Conservation (phyloP, 2,797 vertebrate genomes). For the Characodon lateralis region DNA sequence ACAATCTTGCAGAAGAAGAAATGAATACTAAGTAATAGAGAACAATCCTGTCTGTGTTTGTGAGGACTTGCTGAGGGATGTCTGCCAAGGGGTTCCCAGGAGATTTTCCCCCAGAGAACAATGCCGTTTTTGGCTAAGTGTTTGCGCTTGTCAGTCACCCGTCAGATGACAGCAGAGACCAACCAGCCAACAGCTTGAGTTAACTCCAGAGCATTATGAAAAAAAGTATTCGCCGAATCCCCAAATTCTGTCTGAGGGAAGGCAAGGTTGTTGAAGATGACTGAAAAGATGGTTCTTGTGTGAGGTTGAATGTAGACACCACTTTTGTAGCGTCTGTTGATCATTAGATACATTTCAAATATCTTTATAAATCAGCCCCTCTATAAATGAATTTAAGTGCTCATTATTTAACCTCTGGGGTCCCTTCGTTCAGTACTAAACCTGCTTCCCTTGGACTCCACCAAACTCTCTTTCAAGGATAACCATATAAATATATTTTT, state of each 20-base stretch:
- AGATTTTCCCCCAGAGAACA: conserved; percentile 63
- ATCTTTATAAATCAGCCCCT: background rate
- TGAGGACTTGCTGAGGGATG: conserved; percentile 34
- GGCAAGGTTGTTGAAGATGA: background rate
- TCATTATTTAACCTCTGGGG: background rate
- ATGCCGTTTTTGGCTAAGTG: conserved; percentile 55
- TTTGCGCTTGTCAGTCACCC: conserved; percentile 79
- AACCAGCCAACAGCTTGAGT: conserved; percentile 48
- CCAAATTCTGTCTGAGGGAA: conserved; percentile 1
- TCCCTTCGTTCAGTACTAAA: too few species aligned
- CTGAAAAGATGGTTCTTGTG: background rate
- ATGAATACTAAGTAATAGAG: conserved; percentile 72
- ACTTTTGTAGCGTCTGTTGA: background rate
- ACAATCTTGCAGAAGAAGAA: conserved; percentile 57
- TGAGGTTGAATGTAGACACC: background rate
- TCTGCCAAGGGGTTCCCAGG: conserved; percentile 62
- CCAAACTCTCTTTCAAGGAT: background rate
- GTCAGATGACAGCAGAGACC: conserved; percentile 64
- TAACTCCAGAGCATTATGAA: conserved; percentile 27
- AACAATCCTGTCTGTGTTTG: conserved; percentile 70
- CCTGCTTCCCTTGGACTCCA: background rate
- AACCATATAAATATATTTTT: background rate
- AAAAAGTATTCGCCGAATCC: background rate
- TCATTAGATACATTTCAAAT: conserved; percentile 11
- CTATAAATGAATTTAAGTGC: background rate